Conservation (phyloP, 2,888 invertebrate genomes). For the Chrysolina haemoptera region DNA sequence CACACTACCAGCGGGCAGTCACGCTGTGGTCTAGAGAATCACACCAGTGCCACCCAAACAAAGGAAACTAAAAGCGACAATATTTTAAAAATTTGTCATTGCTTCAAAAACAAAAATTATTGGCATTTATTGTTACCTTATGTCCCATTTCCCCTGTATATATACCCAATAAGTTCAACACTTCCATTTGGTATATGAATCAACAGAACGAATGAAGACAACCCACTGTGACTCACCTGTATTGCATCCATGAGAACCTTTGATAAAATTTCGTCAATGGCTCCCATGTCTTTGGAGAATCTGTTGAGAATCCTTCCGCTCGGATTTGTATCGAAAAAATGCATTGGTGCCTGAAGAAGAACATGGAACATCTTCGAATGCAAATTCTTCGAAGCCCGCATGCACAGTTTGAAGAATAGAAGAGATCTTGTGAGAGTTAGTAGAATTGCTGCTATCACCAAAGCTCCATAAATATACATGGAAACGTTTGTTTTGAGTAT, state of each 20-base stretch:
- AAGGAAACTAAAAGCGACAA: too few species aligned
- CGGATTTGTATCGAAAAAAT: slow-evolving; percentile 89
- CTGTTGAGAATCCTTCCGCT: slow-evolving; percentile 84
- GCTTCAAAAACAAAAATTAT: too few species aligned
- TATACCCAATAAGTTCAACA: too few species aligned
- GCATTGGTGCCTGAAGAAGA: slow-evolving; percentile 72
- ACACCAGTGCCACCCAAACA: too few species aligned
- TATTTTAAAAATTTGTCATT: too few species aligned
- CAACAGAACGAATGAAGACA: too few species aligned
- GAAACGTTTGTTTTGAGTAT: slow-evolving; percentile 50
- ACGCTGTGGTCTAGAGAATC: too few species aligned
- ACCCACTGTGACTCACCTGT: slow-evolving; percentile 69
- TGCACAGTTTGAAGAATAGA: slow-evolving; percentile 80
- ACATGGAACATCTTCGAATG: slow-evolving; percentile 85
- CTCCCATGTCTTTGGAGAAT: slow-evolving; percentile 88
- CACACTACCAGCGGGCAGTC: too few species aligned
- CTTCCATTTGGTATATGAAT: too few species aligned
- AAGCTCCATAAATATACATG: slow-evolving; percentile 71
- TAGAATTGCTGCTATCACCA: slow-evolving; percentile 74
- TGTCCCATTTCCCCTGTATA: too few species aligned
- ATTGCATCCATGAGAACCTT: slow-evolving; percentile 76
- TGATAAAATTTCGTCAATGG: slow-evolving; percentile 82
- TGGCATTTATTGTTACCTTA: too few species aligned
- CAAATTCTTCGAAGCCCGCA: slow-evolving; percentile 81
- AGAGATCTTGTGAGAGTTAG: slow-evolving; percentile 77